Evolutionary conservation across 2,888 invertebrate species (phyloP).

Genomic region (Danaus chrysippus): DNA sequence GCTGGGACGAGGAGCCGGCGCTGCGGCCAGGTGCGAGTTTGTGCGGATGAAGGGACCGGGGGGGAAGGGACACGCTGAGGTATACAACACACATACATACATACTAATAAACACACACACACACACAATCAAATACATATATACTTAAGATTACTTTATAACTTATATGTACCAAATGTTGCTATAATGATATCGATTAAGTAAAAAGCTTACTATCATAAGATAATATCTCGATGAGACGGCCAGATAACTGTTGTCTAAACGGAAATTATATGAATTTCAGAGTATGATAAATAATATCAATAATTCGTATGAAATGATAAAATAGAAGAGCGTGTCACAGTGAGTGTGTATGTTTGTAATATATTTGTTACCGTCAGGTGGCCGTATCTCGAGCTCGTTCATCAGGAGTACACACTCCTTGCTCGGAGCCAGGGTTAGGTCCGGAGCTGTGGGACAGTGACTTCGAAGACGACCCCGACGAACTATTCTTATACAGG

Average conservation of each 20-base stretch:
- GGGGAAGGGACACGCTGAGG: conserved; percentile 94
- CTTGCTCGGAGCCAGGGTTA: conserved; percentile 93
- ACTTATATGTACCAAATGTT: too few species aligned
- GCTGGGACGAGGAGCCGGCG: conserved; percentile 83
- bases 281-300: too few species aligned
- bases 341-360: too few species aligned
- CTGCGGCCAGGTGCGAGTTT: conserved; percentile 93
- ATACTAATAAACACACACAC: not conserved
- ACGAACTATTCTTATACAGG: conserved; percentile 89
- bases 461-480: conserved; percentile 93
- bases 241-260: not conserved
- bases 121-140: not conserved
- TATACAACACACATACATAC: conserved; percentile 2
- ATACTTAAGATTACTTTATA: too few species aligned
- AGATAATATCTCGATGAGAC: too few species aligned
- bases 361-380: conserved; percentile 11
- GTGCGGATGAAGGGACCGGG: conserved; percentile 98
- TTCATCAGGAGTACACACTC: conserved; percentile 96
- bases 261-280: not conserved
- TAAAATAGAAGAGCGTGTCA: too few species aligned
- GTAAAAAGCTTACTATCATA: too few species aligned
- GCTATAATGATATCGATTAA: too few species aligned
- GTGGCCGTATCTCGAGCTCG: conserved; percentile 97
- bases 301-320: too few species aligned
- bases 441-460: conserved; percentile 93